Conservation (phyloP, 2,797 vertebrate genomes). For the Amblyopsis hoosieri region DNA sequence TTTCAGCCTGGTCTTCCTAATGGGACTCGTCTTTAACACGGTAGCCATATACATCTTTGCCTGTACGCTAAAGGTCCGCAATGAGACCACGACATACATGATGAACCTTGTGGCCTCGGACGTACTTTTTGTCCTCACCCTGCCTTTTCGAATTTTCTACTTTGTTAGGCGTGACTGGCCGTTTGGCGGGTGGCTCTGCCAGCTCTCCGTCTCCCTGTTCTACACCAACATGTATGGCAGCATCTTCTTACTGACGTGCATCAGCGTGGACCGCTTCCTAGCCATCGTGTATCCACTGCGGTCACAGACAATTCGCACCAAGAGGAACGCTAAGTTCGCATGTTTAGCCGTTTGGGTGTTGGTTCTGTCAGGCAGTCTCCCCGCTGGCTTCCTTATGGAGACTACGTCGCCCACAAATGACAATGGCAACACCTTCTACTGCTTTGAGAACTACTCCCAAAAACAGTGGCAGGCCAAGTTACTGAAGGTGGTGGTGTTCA, state of each 20-base stretch:
- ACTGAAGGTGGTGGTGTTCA: conserved; percentile 92
- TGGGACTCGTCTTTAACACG: conserved; percentile 89
- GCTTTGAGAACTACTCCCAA: conserved; percentile 93
- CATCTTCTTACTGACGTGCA: conserved; percentile 96
- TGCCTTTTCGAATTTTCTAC: conserved; percentile 94
- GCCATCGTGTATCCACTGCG: conserved; percentile 93
- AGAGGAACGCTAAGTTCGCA: conserved; percentile 86
- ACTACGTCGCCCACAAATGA: conserved; percentile 52
- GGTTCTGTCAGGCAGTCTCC: conserved; percentile 86
- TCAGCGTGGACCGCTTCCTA: conserved; percentile 92
- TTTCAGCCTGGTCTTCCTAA: conserved; percentile 91
- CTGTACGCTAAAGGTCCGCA: conserved; percentile 86
- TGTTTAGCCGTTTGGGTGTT: conserved; percentile 87
- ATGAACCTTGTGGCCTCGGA: conserved; percentile 92
- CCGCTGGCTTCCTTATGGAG: conserved; percentile 82
- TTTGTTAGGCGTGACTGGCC: conserved; percentile 86
- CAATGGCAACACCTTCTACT: conserved; percentile 52
- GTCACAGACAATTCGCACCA: conserved; percentile 87
- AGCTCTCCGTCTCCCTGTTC: conserved; percentile 90
- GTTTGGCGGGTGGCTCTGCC: conserved; percentile 87
- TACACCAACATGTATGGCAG: conserved; percentile 98
- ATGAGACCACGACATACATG: conserved; percentile 98
- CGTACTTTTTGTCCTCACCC: conserved; percentile 90
- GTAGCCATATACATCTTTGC: conserved; percentile 91
- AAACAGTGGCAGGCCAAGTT: conserved; percentile 87